Evolutionary conservation across 2,888 invertebrate species (phyloP).

Genomic region (Schizotus pectinicornis): DNA sequence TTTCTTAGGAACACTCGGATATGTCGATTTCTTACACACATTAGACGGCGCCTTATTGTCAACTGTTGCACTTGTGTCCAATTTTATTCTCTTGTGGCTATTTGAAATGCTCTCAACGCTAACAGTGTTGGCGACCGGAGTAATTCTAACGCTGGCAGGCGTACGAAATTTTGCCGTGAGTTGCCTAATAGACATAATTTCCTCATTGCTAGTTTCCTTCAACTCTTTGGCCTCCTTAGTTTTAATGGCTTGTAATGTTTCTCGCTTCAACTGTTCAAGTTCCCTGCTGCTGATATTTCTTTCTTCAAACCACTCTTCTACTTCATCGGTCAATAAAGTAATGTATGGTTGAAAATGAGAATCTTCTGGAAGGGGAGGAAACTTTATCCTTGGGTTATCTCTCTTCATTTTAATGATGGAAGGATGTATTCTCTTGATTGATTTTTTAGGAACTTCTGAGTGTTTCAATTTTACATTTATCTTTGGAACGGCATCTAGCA

Average conservation of each 20-base stretch:
- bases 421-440: conserved; percentile 31
- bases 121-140: no score
- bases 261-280: background rate
- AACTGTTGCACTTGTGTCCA: no score
- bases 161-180: background rate
- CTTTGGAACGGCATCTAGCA: no score
- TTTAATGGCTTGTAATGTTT: background rate
- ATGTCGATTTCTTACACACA: no score
- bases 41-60: no score
- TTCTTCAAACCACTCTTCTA: conserved; percentile 35
- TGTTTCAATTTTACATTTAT: no score
- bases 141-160: no score
- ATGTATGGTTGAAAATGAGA: conserved; percentile 33
- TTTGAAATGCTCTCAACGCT: no score
- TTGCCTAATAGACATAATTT: background rate
- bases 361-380: conserved; percentile 32
- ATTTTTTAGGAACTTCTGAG: background rate
- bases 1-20: no score
- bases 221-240: background rate
- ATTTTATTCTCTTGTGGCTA: no score
- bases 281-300: conserved; percentile 4
- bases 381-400: conserved; percentile 31
- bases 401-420: conserved; percentile 31
- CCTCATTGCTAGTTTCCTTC: background rate
- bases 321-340: conserved; percentile 35